Conservation (phyloP, 2,797 vertebrate species). For the Acridotheres tristis region DNA sequence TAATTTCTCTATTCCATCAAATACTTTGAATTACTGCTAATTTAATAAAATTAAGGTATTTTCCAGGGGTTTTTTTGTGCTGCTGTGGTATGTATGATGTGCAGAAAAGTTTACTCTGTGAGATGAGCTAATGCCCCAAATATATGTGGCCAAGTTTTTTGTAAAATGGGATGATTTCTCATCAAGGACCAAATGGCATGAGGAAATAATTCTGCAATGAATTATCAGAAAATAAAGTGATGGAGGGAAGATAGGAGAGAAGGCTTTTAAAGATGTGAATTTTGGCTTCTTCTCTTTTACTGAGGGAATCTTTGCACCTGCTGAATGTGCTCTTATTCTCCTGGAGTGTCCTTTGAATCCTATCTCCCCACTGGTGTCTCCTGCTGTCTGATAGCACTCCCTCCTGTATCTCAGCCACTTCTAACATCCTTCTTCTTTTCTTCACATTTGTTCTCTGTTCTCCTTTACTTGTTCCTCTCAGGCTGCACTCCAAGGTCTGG, state of each 20-base stretch:
- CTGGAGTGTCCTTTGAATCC: neutral
- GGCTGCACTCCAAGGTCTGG: neutral
- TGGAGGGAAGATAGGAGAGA: neutral
- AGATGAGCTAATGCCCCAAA: neutral
- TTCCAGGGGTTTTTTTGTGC: neutral
- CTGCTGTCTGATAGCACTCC: neutral
- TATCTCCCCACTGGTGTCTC: neutral
- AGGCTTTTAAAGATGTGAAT: neutral
- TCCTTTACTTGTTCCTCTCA: neutral
- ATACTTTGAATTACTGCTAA: neutral
- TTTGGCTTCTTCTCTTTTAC: neutral
- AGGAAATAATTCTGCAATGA: accelerated
- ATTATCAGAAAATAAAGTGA: neutral
- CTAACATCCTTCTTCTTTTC: neutral
- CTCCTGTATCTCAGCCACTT: neutral
- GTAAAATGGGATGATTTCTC: neutral
- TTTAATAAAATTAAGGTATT: neutral
- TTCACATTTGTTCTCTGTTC: neutral
- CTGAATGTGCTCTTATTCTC: neutral
- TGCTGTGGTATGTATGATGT: neutral
- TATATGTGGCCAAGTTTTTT: neutral
- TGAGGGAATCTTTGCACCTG: neutral
- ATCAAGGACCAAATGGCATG: neutral
- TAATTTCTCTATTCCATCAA: neutral
- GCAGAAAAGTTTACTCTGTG: neutral